A percentile compares a stretch with the other conserved stretches of the same genome.
Conservation (phyloP, 1,140 invertebrate genomes). For the Eupristina koningsbergeri region DNA sequence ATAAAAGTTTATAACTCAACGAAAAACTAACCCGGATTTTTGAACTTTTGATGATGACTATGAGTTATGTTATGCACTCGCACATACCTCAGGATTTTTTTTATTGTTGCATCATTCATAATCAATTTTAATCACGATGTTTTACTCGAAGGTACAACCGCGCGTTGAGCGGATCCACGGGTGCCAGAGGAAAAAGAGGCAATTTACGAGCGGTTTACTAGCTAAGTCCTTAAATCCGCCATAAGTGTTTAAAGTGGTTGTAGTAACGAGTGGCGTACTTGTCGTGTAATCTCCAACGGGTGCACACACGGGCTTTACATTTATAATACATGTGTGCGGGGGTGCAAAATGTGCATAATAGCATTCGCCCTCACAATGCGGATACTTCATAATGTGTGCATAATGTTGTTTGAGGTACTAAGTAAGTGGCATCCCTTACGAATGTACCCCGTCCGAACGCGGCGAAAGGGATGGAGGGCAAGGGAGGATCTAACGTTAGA, state of each 20-base stretch:
- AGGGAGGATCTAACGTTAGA: not conserved
- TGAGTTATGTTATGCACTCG: not conserved
- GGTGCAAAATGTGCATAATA: conserved; percentile 34
- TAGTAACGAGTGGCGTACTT: conserved; percentile 49
- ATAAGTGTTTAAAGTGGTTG: conserved; percentile 46
- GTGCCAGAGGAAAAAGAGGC: not conserved
- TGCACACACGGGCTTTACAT: conserved; percentile 33
- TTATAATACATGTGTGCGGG: conserved; percentile 25
- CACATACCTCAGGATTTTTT: not conserved
- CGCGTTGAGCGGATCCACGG: not conserved
- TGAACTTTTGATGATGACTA: not conserved
- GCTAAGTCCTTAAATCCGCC: conserved; percentile 44
- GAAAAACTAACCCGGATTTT: not conserved
- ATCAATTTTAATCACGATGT: conserved; percentile 32
- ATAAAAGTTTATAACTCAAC: not conserved
- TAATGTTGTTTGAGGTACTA: conserved; percentile 27
- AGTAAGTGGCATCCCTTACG: conserved; percentile 5
- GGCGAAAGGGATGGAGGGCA: not conserved
- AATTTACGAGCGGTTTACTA: conserved; percentile 48
- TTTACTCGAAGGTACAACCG: too few species aligned
- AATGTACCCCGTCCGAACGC: not conserved
- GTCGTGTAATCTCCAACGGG: conserved; percentile 37
- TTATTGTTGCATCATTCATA: not conserved
- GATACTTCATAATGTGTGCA: conserved; percentile 39
- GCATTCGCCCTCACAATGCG: conserved; percentile 25